Evolutionary conservation across 2,797 vertebrate genomes (phyloP).

Genomic region (Sebastes oblongus): DNA sequence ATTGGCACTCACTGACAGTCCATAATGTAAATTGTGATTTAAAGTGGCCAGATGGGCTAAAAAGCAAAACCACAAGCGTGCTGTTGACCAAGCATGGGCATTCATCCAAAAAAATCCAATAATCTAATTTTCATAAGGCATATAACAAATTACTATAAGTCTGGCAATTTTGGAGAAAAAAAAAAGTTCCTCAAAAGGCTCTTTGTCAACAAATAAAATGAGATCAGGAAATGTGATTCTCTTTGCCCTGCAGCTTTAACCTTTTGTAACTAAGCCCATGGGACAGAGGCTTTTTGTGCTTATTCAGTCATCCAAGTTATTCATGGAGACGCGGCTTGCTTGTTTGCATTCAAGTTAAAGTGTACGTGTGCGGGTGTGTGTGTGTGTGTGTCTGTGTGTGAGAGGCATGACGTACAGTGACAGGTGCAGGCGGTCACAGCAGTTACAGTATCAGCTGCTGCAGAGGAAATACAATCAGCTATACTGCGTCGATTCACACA

Average conservation of each 20-base stretch:
- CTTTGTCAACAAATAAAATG: conserved; percentile 18
- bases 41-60: background rate
- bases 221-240: conserved; percentile 32
- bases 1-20: background rate
- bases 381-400: conserved; percentile 4
- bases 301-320: conserved; percentile 39
- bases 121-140: background rate
- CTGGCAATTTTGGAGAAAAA: background rate
- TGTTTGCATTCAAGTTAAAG: conserved; percentile 20
- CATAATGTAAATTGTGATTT: background rate
- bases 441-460: conserved; percentile 66
- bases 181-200: conserved; percentile 14
- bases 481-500: conserved; percentile 22
- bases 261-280: conserved; percentile 2
- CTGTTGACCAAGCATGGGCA: background rate
- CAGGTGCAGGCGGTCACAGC: conserved; percentile 70
- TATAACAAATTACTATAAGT: background rate
- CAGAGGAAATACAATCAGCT: conserved; percentile 63
- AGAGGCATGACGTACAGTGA: conserved; percentile 32
- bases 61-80: background rate
- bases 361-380: conserved; percentile 3
- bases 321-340: conserved; percentile 17
- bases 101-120: background rate
- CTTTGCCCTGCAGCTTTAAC: conserved; percentile 6
- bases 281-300: conserved; percentile 44